Evolutionary conservation across 2,113 vertebrate genomes (phyloP).

Genomic region (Mobula birostris): DNA sequence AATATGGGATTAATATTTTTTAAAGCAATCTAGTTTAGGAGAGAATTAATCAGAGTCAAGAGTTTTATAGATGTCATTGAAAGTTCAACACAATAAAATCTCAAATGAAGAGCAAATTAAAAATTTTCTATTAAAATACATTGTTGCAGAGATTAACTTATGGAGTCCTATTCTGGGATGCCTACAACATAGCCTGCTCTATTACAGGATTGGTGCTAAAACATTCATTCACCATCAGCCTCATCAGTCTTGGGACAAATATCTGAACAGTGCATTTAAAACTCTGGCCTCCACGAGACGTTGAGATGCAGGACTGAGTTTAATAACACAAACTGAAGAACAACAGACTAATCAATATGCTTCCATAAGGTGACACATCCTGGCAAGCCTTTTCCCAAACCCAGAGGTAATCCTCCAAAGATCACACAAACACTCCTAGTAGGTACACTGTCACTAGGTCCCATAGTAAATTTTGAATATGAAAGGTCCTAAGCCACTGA

Average conservation of each 20-base stretch:
- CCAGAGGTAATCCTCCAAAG: not conserved
- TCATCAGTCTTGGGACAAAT: not conserved
- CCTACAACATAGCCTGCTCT: not conserved
- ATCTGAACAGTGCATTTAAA: not conserved
- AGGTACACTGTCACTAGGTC: not conserved
- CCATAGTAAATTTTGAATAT: not conserved
- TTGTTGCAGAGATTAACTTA: not conserved
- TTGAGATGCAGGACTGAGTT: not conserved
- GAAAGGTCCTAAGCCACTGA: not conserved
- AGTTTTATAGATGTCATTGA: not conserved
- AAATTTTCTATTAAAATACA: not conserved
- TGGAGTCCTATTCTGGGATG: not conserved
- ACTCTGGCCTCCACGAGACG: not conserved
- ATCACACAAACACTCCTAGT: not conserved
- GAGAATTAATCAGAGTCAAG: not conserved
- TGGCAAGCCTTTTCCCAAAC: not conserved
- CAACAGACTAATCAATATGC: not conserved
- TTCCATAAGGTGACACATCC: not conserved
- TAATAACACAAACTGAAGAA: not conserved
- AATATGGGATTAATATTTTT: not conserved
- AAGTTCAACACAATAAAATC: not conserved
- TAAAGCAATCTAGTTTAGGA: not conserved
- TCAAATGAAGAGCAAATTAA: not conserved
- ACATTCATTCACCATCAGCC: not conserved
- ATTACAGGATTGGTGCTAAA: not conserved